phyloP scores from a whole-genome alignment of 2,113 vertebrate genomes.

The Nothoprocta pentlandii region DNA sequence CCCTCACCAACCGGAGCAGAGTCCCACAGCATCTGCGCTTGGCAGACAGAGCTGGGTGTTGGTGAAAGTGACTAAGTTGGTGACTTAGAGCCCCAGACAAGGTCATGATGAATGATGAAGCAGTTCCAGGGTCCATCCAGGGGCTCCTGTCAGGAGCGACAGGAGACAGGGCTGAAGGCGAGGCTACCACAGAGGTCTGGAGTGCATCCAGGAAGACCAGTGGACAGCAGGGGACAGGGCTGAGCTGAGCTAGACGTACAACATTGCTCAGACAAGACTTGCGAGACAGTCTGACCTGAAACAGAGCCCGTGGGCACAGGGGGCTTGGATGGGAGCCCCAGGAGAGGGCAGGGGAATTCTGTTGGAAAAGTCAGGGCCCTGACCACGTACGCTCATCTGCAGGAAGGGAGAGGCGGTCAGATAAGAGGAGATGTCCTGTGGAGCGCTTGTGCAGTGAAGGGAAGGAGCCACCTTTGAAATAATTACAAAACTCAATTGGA shows the following conservation, averaged over 20 bases:
- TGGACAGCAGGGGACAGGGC: neutral
- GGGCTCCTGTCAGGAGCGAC: neutral
- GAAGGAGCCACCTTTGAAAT: neutral
- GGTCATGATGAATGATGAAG: neutral
- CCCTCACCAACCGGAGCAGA: neutral
- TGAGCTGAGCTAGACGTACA: neutral
- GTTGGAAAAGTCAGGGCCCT: neutral
- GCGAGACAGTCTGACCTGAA: neutral
- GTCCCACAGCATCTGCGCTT: neutral
- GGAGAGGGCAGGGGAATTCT: neutral
- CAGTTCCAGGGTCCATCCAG: accelerated
- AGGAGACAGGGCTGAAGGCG: neutral
- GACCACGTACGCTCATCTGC: neutral
- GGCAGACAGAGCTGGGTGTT: neutral
- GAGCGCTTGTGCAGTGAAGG: neutral
- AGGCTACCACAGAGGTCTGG: neutral
- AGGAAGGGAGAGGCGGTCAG: neutral
- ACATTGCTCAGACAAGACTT: neutral
- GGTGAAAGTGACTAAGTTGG: no score
- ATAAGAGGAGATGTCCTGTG: neutral
- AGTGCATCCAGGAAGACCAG: neutral
- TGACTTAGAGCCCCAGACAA: neutral
- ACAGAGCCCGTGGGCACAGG: neutral
- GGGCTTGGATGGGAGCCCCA: neutral
- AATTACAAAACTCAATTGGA: neutral